phyloP scores from a whole-genome alignment of 2,888 invertebrate genomes.

The Argyresthia albistria region DNA sequence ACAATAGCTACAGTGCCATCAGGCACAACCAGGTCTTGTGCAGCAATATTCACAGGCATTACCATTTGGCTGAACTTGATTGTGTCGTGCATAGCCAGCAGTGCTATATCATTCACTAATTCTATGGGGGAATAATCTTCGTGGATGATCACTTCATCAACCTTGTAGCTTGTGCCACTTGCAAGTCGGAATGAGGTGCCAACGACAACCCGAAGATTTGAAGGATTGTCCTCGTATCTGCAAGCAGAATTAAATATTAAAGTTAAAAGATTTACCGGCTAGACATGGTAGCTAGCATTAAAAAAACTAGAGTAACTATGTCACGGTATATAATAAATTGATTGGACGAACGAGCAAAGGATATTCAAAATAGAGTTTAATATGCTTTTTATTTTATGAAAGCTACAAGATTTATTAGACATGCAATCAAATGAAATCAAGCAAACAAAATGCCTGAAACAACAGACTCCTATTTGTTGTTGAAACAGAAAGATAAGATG shows the following conservation, averaged over 20 bases:
- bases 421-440: too few relatives aligned
- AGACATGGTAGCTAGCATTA: too few relatives aligned
- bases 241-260: neutral
- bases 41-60: conserved; percentile 30
- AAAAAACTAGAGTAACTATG: too few relatives aligned
- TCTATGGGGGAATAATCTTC: conserved; percentile 31
- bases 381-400: too few relatives aligned
- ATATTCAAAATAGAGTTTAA: too few relatives aligned
- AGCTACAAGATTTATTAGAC: too few relatives aligned
- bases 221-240: conserved; percentile 15
- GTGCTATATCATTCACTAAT: conserved; percentile 46
- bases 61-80: conserved; percentile 33
- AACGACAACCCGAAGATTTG: conserved; percentile 31
- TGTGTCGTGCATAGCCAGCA: conserved; percentile 29
- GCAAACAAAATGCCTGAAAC: too few relatives aligned
- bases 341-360: too few relatives aligned
- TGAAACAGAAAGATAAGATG: too few relatives aligned
- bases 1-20: conserved; percentile 45
- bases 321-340: too few relatives aligned
- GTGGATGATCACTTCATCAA: conserved; percentile 33
- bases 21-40: conserved; percentile 22
- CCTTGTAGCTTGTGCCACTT: conserved; percentile 39
- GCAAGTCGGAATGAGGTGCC: conserved; percentile 36
- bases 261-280: too few relatives aligned
- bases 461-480: too few relatives aligned